These are phyloP conservation scores for Apodemia mormo DNA, from an alignment of 2,888 invertebrate genomes.

Conservation along the genomic window DNA sequence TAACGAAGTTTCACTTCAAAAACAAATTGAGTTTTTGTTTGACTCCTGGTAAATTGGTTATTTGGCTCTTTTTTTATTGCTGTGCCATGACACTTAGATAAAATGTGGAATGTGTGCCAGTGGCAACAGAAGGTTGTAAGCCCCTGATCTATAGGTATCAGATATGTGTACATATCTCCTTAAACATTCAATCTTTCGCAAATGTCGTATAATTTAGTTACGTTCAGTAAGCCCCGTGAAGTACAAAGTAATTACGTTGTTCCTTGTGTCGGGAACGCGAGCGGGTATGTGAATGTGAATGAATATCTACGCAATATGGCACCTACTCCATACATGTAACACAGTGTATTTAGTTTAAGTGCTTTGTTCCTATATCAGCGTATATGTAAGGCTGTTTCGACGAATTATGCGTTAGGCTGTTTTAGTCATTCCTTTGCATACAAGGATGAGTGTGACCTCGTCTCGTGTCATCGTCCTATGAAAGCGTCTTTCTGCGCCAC, in stretches of 20 bases:
- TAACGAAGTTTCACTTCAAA: too few species aligned
- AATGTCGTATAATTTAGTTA: conserved; percentile 42
- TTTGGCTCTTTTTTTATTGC: too few species aligned
- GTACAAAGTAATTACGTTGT: conserved; percentile 59
- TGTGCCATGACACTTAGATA: too few species aligned
- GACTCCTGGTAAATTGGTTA: too few species aligned
- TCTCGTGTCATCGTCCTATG: conserved; percentile 81
- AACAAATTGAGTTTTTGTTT: too few species aligned
- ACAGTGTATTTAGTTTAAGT: conserved; percentile 27
- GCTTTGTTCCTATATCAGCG: conserved; percentile 30
- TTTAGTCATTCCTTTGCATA: conserved; percentile 73
- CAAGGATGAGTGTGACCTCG: conserved; percentile 77
- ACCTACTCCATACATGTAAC: conserved; percentile 45
- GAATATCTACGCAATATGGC: conserved; percentile 48
- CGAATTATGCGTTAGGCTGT: conserved; percentile 74
- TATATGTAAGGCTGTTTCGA: conserved; percentile 45
- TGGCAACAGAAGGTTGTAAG: too few species aligned
- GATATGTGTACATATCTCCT: not conserved
- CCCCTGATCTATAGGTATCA: not conserved
- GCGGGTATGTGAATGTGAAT: conserved; percentile 52
- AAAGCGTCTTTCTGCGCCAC: conserved; percentile 80
- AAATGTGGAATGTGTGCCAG: too few species aligned
- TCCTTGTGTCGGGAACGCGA: conserved; percentile 40
- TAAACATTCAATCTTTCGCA: conserved; percentile 28
- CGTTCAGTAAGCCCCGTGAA: conserved; percentile 51